These are phyloP conservation scores for Mirounga angustirostris DNA, from an alignment of 2,113 vertebrate genomes.

Conservation along the genomic window DNA sequence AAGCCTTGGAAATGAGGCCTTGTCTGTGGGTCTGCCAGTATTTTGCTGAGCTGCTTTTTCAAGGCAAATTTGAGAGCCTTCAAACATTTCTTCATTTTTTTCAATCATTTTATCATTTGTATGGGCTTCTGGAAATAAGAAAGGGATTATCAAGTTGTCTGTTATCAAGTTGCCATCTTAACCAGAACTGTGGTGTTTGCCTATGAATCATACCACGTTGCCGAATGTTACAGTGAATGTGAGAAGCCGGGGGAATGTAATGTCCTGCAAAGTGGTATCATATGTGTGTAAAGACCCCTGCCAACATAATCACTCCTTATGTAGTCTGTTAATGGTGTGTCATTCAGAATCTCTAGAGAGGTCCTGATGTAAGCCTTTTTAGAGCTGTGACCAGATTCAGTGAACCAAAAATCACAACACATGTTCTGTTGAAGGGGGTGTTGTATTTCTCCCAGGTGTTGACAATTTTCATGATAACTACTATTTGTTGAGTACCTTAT, in stretches of 20 bases:
- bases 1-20: not conserved
- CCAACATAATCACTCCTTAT: not conserved
- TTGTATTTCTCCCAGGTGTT: not conserved
- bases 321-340: not conserved
- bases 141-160: not conserved
- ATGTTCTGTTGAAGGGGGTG: not conserved
- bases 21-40: not conserved
- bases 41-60: not conserved
- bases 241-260: not conserved
- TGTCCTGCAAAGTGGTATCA: not conserved
- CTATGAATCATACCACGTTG: not conserved
- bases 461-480: not conserved
- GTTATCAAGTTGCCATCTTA: not conserved
- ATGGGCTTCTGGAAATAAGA: not conserved
- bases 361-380: not conserved
- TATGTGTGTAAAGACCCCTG: not conserved
- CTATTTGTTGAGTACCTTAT: not conserved
- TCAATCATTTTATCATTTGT: not conserved
- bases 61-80: not conserved
- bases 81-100: not conserved
- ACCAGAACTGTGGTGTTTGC: not conserved
- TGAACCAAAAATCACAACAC: slow-evolving; percentile 24
- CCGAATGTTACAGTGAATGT: not conserved
- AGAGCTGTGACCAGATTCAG: not conserved
- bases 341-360: not conserved